phyloP scores from a whole-genome alignment of 2,888 invertebrate genomes.

The Laspeyria flexula region DNA sequence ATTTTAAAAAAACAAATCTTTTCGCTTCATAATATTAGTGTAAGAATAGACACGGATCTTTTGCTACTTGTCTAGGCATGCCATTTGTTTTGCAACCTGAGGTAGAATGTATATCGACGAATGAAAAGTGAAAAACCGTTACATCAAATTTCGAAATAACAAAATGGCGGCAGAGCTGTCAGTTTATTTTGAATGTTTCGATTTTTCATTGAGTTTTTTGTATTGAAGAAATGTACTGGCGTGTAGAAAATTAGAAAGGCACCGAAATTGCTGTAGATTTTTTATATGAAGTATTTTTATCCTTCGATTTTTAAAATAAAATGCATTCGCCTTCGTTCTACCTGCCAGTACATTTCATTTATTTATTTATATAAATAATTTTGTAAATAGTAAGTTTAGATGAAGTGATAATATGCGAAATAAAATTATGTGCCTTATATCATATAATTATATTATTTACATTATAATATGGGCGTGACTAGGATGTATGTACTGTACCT shows the following conservation, averaged over 20 bases:
- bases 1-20: too few species aligned
- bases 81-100: too few species aligned
- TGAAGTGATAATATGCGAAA: slow-evolving; percentile 64
- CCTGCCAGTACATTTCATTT: slow-evolving; percentile 38
- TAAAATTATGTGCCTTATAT: slow-evolving; percentile 70
- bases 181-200: slow-evolving; percentile 38
- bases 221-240: slow-evolving; percentile 31
- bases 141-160: slow-evolving; percentile 22
- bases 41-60: too few species aligned
- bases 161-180: not conserved
- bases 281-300: not conserved
- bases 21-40: too few species aligned
- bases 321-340: not conserved
- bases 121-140: slow-evolving; percentile 44
- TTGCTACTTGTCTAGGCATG: too few species aligned
- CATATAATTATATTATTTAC: slow-evolving; percentile 47
- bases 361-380: slow-evolving; percentile 60
- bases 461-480: slow-evolving; percentile 8
- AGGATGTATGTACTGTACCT: not conserved
- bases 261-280: not conserved
- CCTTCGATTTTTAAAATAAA: too few species aligned
- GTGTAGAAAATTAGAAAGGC: slow-evolving; percentile 15
- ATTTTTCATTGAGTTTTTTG: slow-evolving; percentile 46
- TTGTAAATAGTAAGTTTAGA: slow-evolving; percentile 68
- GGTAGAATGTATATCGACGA: slow-evolving; percentile 32